Base-by-base conservation (phyloP, 2,797 vertebrate species). In the Morelia viridis region DNA sequence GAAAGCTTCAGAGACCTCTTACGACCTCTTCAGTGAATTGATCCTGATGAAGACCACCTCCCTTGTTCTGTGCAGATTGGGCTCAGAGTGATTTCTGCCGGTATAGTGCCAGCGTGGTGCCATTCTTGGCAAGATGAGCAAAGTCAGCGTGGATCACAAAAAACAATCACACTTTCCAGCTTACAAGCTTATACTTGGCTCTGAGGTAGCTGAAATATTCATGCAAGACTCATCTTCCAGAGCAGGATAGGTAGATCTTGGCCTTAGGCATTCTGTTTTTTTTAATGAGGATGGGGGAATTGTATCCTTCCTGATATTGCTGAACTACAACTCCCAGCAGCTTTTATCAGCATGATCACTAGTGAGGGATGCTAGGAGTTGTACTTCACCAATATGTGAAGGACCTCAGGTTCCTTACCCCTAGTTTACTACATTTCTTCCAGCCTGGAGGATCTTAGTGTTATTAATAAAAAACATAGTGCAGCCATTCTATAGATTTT, bases 1-100 rank as follows among this genome's bases (percentile, higher is more conserved):
- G 97, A 99, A 96, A 99, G 98, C 97, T 98, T 98, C 71, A 97
- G 97, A 85, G 96, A 94, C 8, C 96, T 99, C 93, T 96, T 99
- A 12, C 91, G 96, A 15, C 97, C 98, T 84, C 92, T 98, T 94
- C 85, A 89, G 93, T 98, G 96, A 98, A 84, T 17, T 15, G 0
- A 28, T 0, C 31, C 3, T 0, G 1, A 41, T 9, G 62, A 35
- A 64, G 61, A 50, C 7, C 3, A 8, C 1, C 50, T 1, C 5
- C 1, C 22, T 64, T n/a, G 5, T 65, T 88, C 28, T 19, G 11
- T 35, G 22, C 1, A 9, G 22, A 26, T 2, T 13, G 1, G 12
- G 4, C 22, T 3, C 22, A 6, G 9, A 24, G 2, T 4, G 2
- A 26, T 22, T 28, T 15, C 7, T 50, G 19, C 56, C 4, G 10